These are phyloP conservation scores for Magallana gigas DNA, from an alignment of 1,140 invertebrate genomes.

Conservation along the genomic window DNA sequence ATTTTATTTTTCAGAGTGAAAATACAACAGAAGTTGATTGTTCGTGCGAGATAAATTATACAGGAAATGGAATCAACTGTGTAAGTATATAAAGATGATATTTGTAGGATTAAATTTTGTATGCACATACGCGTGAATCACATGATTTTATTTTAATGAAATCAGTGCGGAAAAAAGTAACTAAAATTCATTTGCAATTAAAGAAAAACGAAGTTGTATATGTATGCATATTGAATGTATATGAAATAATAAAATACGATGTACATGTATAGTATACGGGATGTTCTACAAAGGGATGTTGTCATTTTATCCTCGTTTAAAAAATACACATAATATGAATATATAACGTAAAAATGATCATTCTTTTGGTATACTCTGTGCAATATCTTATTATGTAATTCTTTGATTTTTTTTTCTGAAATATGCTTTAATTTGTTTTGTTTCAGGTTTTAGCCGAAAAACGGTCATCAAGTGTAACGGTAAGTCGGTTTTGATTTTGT, in stretches of 20 bases:
- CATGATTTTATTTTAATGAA: no score
- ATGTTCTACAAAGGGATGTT: not conserved
- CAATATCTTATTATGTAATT: not conserved
- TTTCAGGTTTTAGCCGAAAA: not conserved
- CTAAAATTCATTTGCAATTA: no score
- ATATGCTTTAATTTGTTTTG: not conserved
- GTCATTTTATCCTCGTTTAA: not conserved
- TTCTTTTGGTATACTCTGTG: no score
- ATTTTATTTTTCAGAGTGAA: not conserved
- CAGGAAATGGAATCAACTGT: not conserved
- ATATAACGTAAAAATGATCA: no score
- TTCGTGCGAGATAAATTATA: not conserved
- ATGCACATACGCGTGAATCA: no score
- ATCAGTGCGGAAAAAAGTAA: no score
- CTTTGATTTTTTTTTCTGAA: not conserved
- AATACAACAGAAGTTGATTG: constrained; percentile 16
- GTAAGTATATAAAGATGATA: not conserved
- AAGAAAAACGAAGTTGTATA: no score
- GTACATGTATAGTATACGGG: no score
- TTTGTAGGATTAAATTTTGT: no score
- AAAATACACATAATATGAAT: not conserved
- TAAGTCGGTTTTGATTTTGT: not conserved
- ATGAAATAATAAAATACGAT: no score
- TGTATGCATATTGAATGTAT: no score
- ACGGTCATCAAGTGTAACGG: not conserved